Evolutionary conservation across 2,888 invertebrate genomes (phyloP).

Genomic region (Drosophila aldrichi): DNA sequence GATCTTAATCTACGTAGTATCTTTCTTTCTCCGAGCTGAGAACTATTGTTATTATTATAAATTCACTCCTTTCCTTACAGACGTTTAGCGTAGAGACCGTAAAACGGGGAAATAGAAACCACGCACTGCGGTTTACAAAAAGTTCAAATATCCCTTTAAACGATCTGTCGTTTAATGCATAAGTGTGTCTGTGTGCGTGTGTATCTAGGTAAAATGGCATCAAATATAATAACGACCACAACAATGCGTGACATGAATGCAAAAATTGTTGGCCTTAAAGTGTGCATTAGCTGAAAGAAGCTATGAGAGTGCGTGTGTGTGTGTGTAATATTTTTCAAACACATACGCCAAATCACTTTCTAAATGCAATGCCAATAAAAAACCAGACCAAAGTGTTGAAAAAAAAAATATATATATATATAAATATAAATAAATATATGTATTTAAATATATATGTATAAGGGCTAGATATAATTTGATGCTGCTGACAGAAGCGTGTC

Average conservation of each 20-base stretch:
- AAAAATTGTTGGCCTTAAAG: slow-evolving; percentile 40
- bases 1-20: too few relatives aligned
- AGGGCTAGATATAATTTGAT: too few relatives aligned
- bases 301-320: slow-evolving; percentile 8
- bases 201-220: slow-evolving; percentile 49
- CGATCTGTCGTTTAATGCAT: slow-evolving; percentile 32
- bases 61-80: background rate
- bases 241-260: slow-evolving; percentile 66
- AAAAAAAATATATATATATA: slow-evolving; percentile 19
- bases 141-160: slow-evolving; percentile 63
- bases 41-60: slow-evolving; percentile 1
- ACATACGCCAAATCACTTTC: slow-evolving; percentile 63
- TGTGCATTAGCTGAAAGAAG: slow-evolving; percentile 48
- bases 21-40: too few relatives aligned
- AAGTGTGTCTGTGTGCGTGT: background rate
- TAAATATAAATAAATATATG: slow-evolving; percentile 22
- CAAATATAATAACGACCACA: slow-evolving; percentile 71
- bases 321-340: slow-evolving; percentile 33
- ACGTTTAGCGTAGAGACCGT: slow-evolving; percentile 23
- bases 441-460: slow-evolving; percentile 16
- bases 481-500: too few relatives aligned
- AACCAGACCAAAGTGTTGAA: slow-evolving; percentile 56
- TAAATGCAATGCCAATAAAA: slow-evolving; percentile 68
- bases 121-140: slow-evolving; percentile 27
- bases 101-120: background rate